Base-by-base conservation (phyloP, 2,113 vertebrate genomes). In the Ammodytes marinus region DNA sequence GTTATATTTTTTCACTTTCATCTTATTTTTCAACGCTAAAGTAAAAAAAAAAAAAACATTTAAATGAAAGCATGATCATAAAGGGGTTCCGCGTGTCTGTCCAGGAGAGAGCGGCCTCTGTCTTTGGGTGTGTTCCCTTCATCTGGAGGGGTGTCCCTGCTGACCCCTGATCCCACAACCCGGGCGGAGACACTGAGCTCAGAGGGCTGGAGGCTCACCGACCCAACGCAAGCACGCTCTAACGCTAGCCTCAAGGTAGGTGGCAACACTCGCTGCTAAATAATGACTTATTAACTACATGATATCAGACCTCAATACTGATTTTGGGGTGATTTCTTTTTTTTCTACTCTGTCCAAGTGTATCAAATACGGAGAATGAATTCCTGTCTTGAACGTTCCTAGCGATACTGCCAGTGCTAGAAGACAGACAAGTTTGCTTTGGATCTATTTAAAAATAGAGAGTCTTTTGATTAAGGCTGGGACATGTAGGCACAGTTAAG, bases 161-260 rank as follows among this genome's bases (percentile, higher is more conserved):
- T 93, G 0, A 91, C 86, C 61, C 95, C 97, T 91, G 97, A 97
- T 84, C 93, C 96, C 75, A 96, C 95, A 89, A 61, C 85, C 74
- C 95, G 95, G 93, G 94, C 94, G 86, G 96, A 96, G 94, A 76
- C 94, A 79, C 95, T 96, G 72, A 82, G 95, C 79, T 91, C 95
- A 84, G 97, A 98, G 92, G 95, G 96, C 91, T 99, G 97, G 97
- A 97, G 95, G 89, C 96, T 97, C 94, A 95, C 91, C 49, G 97
- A 98, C 93, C 93, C 96, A 74, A 88, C 95, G 85, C 96, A 96
- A 91, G 95, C 95, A 68, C 96, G 96, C 79, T 97, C 97, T 95
- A 97, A 96, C 94, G 93, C 97, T 89, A 96, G 95, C 93, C 97
- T 98, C 92, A 98, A 99, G 97, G 98, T 99, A 95, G 90, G 93